Conservation (phyloP, 2,113 vertebrate species). For the Erythrocercus mccallii region DNA sequence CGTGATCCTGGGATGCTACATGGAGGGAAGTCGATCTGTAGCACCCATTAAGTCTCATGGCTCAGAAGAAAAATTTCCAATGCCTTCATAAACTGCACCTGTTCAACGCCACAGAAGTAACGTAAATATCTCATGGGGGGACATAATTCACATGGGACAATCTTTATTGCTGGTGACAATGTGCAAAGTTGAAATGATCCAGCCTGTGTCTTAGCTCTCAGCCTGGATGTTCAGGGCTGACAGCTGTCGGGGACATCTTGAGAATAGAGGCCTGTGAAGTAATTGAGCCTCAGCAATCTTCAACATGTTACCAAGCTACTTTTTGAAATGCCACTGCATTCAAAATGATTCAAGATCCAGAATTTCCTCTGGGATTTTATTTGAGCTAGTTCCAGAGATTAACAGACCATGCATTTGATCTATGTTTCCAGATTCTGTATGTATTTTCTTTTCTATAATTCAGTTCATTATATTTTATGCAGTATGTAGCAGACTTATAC, state of each 20-base stretch:
- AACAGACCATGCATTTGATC: background rate
- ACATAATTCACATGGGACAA: background rate
- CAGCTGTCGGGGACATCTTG: background rate
- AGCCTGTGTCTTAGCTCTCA: background rate
- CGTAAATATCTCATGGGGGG: background rate
- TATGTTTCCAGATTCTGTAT: background rate
- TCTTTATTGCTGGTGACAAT: background rate
- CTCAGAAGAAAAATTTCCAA: background rate
- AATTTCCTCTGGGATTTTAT: background rate
- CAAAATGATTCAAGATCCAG: background rate
- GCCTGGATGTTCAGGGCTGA: background rate
- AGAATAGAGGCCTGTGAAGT: background rate
- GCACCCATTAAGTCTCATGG: background rate
- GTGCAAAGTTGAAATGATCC: background rate
- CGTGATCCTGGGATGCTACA: background rate
- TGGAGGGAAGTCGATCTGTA: background rate
- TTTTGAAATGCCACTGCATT: background rate
- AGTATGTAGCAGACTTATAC: background rate
- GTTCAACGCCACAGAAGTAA: background rate
- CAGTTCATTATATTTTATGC: background rate
- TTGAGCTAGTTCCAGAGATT: background rate
- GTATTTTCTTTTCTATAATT: background rate
- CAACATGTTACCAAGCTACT: background rate
- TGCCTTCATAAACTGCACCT: background rate
- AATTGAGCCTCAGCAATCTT: background rate